Evolutionary conservation across 2,797 vertebrate genomes (phyloP), one percentile per base, ranked within the genome.

Genomic region (Oophaga sylvatica): DNA sequence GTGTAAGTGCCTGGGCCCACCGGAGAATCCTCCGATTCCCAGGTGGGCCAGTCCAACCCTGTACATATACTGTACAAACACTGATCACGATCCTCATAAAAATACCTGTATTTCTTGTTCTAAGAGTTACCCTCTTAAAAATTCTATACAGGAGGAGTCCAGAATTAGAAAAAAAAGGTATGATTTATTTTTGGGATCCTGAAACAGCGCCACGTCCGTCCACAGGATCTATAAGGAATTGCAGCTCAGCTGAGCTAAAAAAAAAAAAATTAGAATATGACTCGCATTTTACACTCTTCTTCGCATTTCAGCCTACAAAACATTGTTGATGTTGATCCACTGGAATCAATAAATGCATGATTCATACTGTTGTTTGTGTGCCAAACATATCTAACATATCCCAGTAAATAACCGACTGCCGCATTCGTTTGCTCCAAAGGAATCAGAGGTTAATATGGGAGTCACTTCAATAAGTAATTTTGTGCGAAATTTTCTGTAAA

Each of bases 261-360:
- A 53, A 53, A 3, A 53, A 11, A 53, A 53, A 53, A 53, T 53
- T 53, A 11, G 8, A 53, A 53, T 53, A 53, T 53, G 7, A 68
- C 29, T 68, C 15, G 15, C 67, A 29, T 31, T 6, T 31, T n/a
- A 17, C 1, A 13, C 17, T 31, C 29, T 59, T 31, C 11, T 68
- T 4, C 17, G 26, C 67, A 1, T 68, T 68, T 68, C 67, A 16
- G 29, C 12, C 67, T 16, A 13, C 67, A 68, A 68, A 68, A 31
- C 67, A 31, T 68, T 16, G 11, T 31, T 29, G 26, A 68, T 68
- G 26, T 16, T 68, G 26, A 68, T 68, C 3, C 29, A 5, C 26
- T 31, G 67, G 67, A 68, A 68, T 68, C 31, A 71, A 71, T 71
- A 71, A 71, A 41, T 71, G 35, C 16, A 71, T 71, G 68, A 71